A percentile compares a stretch with the other conserved stretches of the same genome.
These are phyloP conservation scores for Spizaetus ornatus DNA, from an alignment of 2,113 vertebrate genomes.

Conservation along the genomic window DNA sequence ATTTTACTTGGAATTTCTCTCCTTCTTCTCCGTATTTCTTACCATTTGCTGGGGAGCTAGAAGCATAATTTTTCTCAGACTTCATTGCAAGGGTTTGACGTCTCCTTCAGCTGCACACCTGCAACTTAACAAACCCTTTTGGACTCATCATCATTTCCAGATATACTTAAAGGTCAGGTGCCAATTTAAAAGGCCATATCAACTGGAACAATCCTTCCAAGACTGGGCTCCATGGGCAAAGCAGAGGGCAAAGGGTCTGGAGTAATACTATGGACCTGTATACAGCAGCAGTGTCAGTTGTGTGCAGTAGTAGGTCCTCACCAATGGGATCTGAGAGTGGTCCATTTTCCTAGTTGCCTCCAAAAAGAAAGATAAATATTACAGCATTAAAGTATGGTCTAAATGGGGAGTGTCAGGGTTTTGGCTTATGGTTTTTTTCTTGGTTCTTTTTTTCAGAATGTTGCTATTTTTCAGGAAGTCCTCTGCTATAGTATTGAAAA, in stretches of 20 bases:
- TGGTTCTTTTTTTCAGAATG: background rate
- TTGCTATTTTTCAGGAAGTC: background rate
- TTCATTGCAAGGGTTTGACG: background rate
- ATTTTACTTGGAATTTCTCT: background rate
- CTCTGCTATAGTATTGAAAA: background rate
- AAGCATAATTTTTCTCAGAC: background rate
- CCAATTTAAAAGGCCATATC: background rate
- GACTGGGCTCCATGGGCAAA: background rate
- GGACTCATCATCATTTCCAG: background rate
- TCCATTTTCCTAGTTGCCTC: background rate
- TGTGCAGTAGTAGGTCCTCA: background rate
- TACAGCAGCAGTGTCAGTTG: background rate
- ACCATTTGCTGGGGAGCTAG: background rate
- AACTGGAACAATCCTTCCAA: background rate
- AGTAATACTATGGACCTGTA: background rate
- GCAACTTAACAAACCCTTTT: background rate
- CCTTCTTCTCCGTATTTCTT: background rate
- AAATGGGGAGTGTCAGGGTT: rapidly evolving
- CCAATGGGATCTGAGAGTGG: rapidly evolving
- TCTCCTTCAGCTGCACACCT: background rate
- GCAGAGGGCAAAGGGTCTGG: background rate
- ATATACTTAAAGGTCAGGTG: background rate
- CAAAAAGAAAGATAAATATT: background rate
- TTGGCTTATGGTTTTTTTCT: rapidly evolving
- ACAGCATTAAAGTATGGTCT: background rate